Percentiles rank a stretch among this genome's conserved stretches.
phyloP scores from a whole-genome alignment of 2,113 vertebrate species.

The Zosterops pallidus region DNA sequence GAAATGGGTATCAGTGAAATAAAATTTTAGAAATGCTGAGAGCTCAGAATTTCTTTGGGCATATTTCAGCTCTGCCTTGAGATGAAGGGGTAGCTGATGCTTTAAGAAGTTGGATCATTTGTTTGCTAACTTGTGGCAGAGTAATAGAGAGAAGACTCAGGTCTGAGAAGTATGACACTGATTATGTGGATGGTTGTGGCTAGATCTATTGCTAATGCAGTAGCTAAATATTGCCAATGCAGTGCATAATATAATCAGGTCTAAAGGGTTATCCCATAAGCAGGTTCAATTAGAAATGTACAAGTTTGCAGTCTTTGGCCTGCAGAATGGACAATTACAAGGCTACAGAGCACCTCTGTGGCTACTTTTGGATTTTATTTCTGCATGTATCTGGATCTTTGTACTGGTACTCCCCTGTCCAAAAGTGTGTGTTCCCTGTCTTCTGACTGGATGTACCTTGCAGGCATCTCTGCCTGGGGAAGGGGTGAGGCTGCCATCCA shows the following conservation, averaged over 20 bases:
- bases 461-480: not conserved
- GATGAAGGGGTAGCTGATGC: not conserved
- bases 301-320: not conserved
- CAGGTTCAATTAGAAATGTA: not conserved
- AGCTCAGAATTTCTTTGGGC: not conserved
- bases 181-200: not conserved
- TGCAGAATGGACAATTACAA: not conserved
- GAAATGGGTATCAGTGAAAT: not conserved
- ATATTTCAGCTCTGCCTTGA: not conserved
- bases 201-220: not conserved
- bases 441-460: not conserved
- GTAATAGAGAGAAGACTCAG: not conserved
- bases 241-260: not conserved
- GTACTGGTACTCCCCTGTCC: not conserved
- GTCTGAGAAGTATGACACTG: not conserved
- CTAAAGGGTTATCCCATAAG: not conserved
- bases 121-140: not conserved
- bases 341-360: not conserved
- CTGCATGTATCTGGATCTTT: accelerated
- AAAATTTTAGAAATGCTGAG: not conserved
- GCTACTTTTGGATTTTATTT: not conserved
- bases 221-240: not conserved
- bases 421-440: not conserved
- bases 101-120: not conserved
- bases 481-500: accelerated